Evolutionary conservation across 2,113 vertebrate genomes (phyloP), one percentile per base, ranked within the genome.

Genomic region (Nothobranchius kuhntae): DNA sequence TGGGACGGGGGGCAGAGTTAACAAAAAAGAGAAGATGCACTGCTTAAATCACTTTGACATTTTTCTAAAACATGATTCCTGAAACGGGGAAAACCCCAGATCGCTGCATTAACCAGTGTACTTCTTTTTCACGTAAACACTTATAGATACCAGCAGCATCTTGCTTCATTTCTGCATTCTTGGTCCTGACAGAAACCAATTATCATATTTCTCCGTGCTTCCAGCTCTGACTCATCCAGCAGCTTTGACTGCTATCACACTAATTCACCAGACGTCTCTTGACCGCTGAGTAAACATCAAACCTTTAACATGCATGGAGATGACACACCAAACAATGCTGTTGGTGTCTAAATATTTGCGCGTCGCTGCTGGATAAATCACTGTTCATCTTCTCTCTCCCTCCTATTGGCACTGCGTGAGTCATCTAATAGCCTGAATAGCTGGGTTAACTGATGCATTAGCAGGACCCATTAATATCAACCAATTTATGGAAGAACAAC

Each of bases 211-310:
- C 60, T 71, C n/a, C 12, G 26, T 9, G n/a, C 42, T 42, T 48
- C 21, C 17, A 11, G 48, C 62, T 73, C 52, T 60, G 58, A 72
- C 71, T 81, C 65, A 53, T 5, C 24, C 47, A 46, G 40, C 30
- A 66, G 35, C 52, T 78, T 44, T 14, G 36, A 65, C 65, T 24
- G 55, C 54, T 7, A 40, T 50, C 53, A 58, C 51, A 53, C 64
- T 73, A 50, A 75, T 73, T 65, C 64, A 61, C 64, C 60, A 71
- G 69, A 61, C 17, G 21, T 71, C 72, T 61, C 47, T 67, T 63
- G 56, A 77, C 73, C 35, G 64, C 67, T 61, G 47, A 71, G 56
- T 36, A 48, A 57, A 61, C 76, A 68, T 67, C 55, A 64, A 72
- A 61, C 38, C 68, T 53, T 81, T 60, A 64, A 54, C 69, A 71